Base-by-base conservation (phyloP, 2,113 vertebrate species). In the Pseudolaguvia tuberculata region DNA sequence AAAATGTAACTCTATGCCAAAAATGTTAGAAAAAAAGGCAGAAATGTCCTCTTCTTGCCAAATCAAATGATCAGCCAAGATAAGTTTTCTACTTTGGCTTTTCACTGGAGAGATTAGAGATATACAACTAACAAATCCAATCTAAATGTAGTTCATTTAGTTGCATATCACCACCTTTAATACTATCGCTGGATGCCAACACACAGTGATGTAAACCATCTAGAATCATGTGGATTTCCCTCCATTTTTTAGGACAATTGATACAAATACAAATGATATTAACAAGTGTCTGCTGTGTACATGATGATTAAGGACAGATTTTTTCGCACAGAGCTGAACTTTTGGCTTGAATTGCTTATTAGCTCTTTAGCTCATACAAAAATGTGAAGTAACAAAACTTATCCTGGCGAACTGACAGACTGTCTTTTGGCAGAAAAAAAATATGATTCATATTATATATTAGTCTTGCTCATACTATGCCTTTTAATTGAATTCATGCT, bases 1-100 rank as follows among this genome's bases (percentile, higher is more conserved):
- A 50, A 67, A 50, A 67, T 27, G 15, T 50, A 67, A 50, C 63
- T 48, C 62, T 29, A 50, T 67, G 45, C 48, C 63, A 50, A 12
- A 50, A 25, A 23, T 29, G n/a, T n/a, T n/a, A n/a, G n/a, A n/a
- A n/a, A n/a, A n/a, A n/a, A n/a, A 67, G 45, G 45, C 63, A 67
- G 29, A 67, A 50, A 67, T 67, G 63, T 50, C 63, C 23, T 12
- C 8, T 2, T 67, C 18, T 20, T 0, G 63, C 45, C 63, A 66
- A 50, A 66, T 20, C 9, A 10, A 66, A 15, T 12, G 63, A 50
- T 29, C 45, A 50, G 63, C 63, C 63, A 67, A 29, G 17, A 50
- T 50, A 42, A 62, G 20, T 62, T 50, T 20, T 14, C n/a, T 67
- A 11, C 47, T 50, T 48, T 27, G 27, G 63, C 23, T 20, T 50